Percentiles rank a stretch among this genome's conserved stretches.
phyloP scores from a whole-genome alignment of 37 sponge, comb jelly and placozoan genomes.

The Sycon ciliatum region DNA sequence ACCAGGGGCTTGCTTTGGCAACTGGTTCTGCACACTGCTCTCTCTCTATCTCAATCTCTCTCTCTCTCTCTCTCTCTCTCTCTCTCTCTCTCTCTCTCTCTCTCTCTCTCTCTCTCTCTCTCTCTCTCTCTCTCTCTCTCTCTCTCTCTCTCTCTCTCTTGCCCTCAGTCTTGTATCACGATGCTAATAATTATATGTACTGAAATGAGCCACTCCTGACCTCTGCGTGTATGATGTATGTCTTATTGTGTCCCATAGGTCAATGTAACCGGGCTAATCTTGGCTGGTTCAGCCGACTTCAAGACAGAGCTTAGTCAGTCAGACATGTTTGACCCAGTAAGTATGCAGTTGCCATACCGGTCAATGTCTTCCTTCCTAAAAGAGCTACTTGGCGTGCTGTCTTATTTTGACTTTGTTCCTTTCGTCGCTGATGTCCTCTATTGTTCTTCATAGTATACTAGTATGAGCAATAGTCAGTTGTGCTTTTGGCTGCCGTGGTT shows the following conservation, averaged over 20 bases:
- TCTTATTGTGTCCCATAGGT: slow-evolving; percentile 14
- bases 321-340: slow-evolving; percentile 90
- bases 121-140: neutral
- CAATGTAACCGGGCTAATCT: slow-evolving; percentile 85
- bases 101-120: too few species aligned
- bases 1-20: too few species aligned
- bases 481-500: neutral
- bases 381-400: neutral
- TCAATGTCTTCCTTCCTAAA: neutral
- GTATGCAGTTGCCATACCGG: neutral
- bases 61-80: too few species aligned
- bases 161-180: too few species aligned
- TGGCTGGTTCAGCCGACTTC: slow-evolving; percentile 98
- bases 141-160: too few species aligned
- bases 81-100: too few species aligned
- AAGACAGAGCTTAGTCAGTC: slow-evolving; percentile 95
- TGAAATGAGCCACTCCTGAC: neutral
- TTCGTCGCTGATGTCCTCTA: too few species aligned
- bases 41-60: too few species aligned
- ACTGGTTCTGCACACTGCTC: too few species aligned
- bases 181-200: neutral
- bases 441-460: too few species aligned
- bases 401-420: neutral
- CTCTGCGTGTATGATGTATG: neutral
- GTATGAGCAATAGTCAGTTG: too few species aligned